These are phyloP conservation scores for Scelioninae gen. 2 DNA, from an alignment of 2,888 invertebrate species.

Conservation along the genomic window DNA sequence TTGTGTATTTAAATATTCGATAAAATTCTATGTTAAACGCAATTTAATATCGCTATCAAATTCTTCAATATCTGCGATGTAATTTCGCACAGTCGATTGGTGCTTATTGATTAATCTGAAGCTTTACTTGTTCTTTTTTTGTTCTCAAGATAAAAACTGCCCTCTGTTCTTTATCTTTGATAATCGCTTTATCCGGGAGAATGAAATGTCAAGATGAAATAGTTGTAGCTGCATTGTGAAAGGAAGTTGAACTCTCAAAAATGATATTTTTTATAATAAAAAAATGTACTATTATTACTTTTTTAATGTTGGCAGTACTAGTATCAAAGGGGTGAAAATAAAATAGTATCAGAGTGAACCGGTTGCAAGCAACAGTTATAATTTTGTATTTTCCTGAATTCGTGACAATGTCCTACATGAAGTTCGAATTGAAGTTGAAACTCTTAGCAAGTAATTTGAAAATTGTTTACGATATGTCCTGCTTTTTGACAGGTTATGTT, in stretches of 20 bases:
- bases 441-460: too few species aligned
- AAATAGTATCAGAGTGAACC: neutral
- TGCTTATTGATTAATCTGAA: constrained; percentile 17
- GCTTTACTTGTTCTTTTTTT: constrained; percentile 7
- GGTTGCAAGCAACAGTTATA: neutral
- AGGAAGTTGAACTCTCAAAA: constrained; percentile 1
- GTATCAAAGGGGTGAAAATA: neutral
- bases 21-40: neutral
- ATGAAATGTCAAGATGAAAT: constrained; percentile 16
- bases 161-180: constrained; percentile 20
- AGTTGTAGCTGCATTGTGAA: constrained; percentile 1
- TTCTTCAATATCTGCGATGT: constrained; percentile 4
- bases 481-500: too few species aligned
- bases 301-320: constrained; percentile 1
- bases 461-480: too few species aligned
- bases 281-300: neutral
- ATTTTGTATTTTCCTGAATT: too few species aligned
- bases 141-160: constrained; percentile 10
- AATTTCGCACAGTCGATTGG: constrained; percentile 10
- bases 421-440: too few species aligned
- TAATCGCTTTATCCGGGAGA: constrained; percentile 8
- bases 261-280: neutral
- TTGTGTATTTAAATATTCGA: neutral
- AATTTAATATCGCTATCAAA: constrained; percentile 9
- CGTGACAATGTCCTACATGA: too few species aligned